A percentile compares a stretch with the other conserved stretches of the same genome.
These are phyloP conservation scores for Yponomeuta cagnagella DNA, from an alignment of 2,888 invertebrate species.

Conservation along the genomic window DNA sequence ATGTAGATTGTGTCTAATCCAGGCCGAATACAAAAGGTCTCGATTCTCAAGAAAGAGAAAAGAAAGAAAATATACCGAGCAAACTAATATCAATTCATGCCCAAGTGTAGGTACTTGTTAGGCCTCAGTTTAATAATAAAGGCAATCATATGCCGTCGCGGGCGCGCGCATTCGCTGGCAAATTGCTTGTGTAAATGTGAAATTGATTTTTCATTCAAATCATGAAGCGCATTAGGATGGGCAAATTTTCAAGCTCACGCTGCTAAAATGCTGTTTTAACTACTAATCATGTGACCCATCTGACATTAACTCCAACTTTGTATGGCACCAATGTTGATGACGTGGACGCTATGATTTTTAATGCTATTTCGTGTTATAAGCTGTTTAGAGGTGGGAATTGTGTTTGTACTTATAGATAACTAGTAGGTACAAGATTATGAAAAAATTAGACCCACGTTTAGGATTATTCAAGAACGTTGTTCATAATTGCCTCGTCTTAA, in stretches of 20 bases:
- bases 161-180: conserved; percentile 36
- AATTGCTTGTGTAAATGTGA: conserved; percentile 55
- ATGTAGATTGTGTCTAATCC: conserved; percentile 3
- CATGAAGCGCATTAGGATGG: conserved; percentile 49
- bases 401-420: background rate
- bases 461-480: background rate
- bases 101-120: conserved; percentile 11
- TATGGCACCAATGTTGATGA: background rate
- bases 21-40: background rate
- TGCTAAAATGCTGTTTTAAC: conserved; percentile 27
- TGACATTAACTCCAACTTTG: background rate
- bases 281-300: background rate
- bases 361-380: background rate
- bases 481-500: background rate
- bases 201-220: conserved; percentile 66
- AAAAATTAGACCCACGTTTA: background rate
- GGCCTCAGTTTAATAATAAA: conserved; percentile 34
- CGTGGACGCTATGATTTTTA: background rate
- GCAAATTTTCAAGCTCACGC: conserved; percentile 32
- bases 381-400: background rate
- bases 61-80: background rate
- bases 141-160: conserved; percentile 32
- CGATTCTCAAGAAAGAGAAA: background rate
- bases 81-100: conserved; percentile 8
- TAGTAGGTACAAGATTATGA: background rate